These are phyloP conservation scores for Thunnus albacares DNA, from an alignment of 2,797 vertebrate species.

Conservation along the genomic window DNA sequence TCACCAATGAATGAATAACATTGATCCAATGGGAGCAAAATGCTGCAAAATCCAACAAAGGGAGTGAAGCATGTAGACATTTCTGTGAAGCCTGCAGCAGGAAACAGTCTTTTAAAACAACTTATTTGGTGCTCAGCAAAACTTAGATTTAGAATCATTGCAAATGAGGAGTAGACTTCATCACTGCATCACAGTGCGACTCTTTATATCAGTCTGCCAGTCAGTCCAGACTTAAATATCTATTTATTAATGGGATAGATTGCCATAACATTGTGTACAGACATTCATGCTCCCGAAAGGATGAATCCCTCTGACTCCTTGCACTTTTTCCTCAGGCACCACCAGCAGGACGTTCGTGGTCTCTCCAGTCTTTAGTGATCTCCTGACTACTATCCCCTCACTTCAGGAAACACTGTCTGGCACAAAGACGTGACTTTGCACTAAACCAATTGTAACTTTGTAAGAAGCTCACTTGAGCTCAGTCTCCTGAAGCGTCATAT, in stretches of 20 bases:
- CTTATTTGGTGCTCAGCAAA: neutral
- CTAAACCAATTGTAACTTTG: neutral
- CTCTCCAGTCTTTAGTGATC: neutral
- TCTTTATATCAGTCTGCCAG: neutral
- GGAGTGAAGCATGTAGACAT: too few relatives aligned
- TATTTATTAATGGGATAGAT: too few relatives aligned
- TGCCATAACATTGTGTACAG: neutral
- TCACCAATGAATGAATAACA: neutral
- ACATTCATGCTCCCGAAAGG: neutral
- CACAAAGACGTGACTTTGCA: neutral
- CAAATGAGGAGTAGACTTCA: neutral
- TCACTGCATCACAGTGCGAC: neutral
- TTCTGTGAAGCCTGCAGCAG: too few relatives aligned
- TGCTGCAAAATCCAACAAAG: too few relatives aligned
- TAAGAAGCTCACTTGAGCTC: neutral
- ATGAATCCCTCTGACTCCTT: neutral
- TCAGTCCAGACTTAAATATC: neutral
- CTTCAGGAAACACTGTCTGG: neutral
- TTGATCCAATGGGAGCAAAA: neutral
- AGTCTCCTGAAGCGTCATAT: too few relatives aligned
- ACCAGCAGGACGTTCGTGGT: neutral
- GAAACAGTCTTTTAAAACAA: too few relatives aligned
- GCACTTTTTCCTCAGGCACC: neutral
- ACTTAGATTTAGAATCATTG: neutral
- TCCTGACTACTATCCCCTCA: neutral